Evolutionary conservation across 2,888 invertebrate species (phyloP).

Genomic region (Chydorus sphaericus): DNA sequence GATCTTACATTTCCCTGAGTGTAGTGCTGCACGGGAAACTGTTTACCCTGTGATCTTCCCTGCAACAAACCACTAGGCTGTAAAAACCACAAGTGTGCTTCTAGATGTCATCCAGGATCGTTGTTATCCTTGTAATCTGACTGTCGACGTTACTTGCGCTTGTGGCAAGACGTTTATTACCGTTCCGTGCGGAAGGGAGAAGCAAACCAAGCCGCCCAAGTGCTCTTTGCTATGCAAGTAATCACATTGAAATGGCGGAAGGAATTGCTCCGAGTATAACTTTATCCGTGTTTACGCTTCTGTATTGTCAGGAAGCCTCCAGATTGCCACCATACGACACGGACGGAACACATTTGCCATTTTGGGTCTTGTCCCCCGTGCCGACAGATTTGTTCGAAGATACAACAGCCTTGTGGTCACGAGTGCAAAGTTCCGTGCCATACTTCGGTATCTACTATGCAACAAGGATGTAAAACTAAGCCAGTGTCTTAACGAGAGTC

Average conservation of each 20-base stretch:
- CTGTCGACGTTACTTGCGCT: conserved; percentile 52
- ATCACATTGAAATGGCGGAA: conserved; percentile 22
- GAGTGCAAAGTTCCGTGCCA: conserved; percentile 59
- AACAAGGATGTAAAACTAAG: too few species aligned
- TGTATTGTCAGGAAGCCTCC: conserved; percentile 45
- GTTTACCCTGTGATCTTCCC: conserved; percentile 65
- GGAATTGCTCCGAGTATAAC: conserved; percentile 13
- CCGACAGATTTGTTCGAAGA: conserved; percentile 51
- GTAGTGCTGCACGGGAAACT: conserved; percentile 73
- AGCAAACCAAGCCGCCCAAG: conserved; percentile 57
- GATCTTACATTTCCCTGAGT: conserved; percentile 20
- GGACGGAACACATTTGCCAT: conserved; percentile 63
- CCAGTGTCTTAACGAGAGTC: too few species aligned
- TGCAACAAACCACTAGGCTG: conserved; percentile 73
- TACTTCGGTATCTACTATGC: too few species aligned
- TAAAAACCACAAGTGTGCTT: conserved; percentile 70
- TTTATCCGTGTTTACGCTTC: not conserved
- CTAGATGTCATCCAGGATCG: conserved; percentile 65
- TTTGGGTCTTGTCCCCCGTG: conserved; percentile 73
- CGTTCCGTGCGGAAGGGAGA: conserved; percentile 74
- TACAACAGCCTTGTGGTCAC: conserved; percentile 44
- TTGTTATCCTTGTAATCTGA: conserved; percentile 67
- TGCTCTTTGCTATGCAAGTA: conserved; percentile 58
- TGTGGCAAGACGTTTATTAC: conserved; percentile 63
- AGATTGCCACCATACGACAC: conserved; percentile 64